phyloP scores from a whole-genome alignment of 2,797 vertebrate species.

The Luscinia megarhynchos region DNA sequence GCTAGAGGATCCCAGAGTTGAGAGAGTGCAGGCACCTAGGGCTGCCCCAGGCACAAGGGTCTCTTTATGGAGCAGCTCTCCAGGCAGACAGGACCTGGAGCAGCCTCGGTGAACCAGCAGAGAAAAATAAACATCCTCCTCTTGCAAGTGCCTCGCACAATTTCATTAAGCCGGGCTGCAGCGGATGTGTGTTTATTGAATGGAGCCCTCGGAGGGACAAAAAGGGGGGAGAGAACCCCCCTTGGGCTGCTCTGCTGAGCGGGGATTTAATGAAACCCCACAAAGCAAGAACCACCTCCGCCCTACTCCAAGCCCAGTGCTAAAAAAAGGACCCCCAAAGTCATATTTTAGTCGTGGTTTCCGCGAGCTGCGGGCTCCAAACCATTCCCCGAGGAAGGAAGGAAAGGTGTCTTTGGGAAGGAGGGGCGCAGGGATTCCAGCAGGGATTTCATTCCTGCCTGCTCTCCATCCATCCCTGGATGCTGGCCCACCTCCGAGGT shows the following conservation, averaged over 20 bases:
- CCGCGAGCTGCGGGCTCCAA: background rate
- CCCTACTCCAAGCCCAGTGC: background rate
- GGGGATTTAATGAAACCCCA: background rate
- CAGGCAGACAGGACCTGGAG: background rate
- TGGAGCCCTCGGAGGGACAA: constrained; percentile 4
- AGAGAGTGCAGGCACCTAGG: constrained; percentile 28
- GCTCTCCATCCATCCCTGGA: background rate
- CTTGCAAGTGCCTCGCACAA: background rate
- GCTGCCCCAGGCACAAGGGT: constrained; percentile 16
- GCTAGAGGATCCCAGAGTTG: background rate
- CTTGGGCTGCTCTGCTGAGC: background rate
- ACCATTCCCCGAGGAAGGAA: background rate
- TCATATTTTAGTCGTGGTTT: background rate
- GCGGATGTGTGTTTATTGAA: constrained; percentile 46
- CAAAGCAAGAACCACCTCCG: background rate
- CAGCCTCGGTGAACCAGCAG: background rate
- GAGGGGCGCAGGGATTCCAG: background rate
- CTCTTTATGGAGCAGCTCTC: background rate
- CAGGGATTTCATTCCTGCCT: background rate
- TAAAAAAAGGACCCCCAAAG: constrained; percentile 10
- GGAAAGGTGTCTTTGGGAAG: background rate
- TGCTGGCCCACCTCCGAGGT: background rate
- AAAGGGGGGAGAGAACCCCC: constrained; percentile 1
- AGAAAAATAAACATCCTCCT: constrained; percentile 62
- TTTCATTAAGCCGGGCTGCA: constrained; percentile 22